Evolutionary conservation across 2,113 vertebrate species (phyloP), one percentile per base, ranked within the genome.

Genomic region (Platycercus adscitus): DNA sequence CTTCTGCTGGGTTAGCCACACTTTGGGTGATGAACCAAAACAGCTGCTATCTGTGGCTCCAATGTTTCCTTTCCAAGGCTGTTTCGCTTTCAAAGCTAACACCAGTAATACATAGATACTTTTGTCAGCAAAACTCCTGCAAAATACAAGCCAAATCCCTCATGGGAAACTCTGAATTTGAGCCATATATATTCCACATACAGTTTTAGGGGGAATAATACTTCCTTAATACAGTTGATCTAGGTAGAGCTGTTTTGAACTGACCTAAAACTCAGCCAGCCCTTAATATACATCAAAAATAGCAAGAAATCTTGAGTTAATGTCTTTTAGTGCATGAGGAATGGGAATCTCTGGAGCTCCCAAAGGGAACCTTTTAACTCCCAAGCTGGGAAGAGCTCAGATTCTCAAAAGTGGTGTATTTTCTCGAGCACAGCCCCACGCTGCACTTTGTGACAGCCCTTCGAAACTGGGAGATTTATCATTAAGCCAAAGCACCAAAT

Each of bases 361-460:
- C 64, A 41, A 64, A 14, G 35, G 28, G 78, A 86, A 75, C 25
- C 52, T 41, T 20, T 6, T 64, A 11, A 11, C 61, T 89, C n/a
- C 86, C 29, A 50, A 43, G 33, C 14, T 37, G 21, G 21, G 31
- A 2, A 56, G 60, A 52, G 39, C 31, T 39, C 16, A 39, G 68
- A 6, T 43, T 31, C 46, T 64, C 23, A n/a, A 39, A 43, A 52
- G 1, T 0, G 2, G 15, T 13, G n/a, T 20, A 33, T 70, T 53
- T 66, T 65, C 26, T 25, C 16, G 14, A 53, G 49, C 33, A 33
- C 19, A 6, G 61, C 50, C 64, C 69, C 58, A 7, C 15, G 1
- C 14, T 79, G 49, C n/a, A 8, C n/a, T 25, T 55, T 39, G 24
- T 6, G 28, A 77, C 66, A 18, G 52, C 71, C 29, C 52, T 86